Base-by-base conservation (phyloP, 1,140 invertebrate genomes). In the Ylistrum balloti region DNA sequence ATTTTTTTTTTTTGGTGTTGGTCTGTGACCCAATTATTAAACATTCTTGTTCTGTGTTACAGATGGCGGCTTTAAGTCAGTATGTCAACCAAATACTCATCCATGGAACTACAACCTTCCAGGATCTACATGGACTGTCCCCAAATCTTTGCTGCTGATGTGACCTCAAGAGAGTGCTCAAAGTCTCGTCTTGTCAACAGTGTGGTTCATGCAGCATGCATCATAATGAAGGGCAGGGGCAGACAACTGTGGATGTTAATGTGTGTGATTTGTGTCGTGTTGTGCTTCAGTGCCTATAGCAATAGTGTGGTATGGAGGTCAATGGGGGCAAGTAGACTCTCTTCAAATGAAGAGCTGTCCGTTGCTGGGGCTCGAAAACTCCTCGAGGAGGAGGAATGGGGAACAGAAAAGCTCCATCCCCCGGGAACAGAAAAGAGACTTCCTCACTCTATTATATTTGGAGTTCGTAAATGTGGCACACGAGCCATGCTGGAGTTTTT, bases 391-490 rank as follows among this genome's bases (percentile, higher is more conserved):
- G 90, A 88, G n/a, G 91, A 91, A 33, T 38, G 86, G 32, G 88
- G 89, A 3, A 48, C 88, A 56, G 92, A 93, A 33, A 97, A 97
- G 13, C 98, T 98, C 33, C 91, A 92, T 33, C 87, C 88, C 48
- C 98, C 86, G 2, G 91, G 88, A 15, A 89, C 85, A 28, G 48
- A 87, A n/a, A 92, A 92, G 41, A 91, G 94, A 22, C 93, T 95
- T 13, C 95, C 95, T 0, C 92, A 94, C 20, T 94, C 93, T 88
- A 93, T 96, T 48, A 96, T 97, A 48, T 96, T 97, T 88, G 96
- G 96, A 74, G 96, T 96, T 7, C 89, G 96, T 33, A 97, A 97
- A 92, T 96, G 96, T 90, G 96, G 96, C 10, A 97, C 96, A 0
- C 92, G 96, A 33, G 96, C 96, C 15, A 92, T 97, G 38, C 93